These are phyloP conservation scores for Dione juno DNA, from an alignment of 2,888 invertebrate species.

Conservation along the genomic window DNA sequence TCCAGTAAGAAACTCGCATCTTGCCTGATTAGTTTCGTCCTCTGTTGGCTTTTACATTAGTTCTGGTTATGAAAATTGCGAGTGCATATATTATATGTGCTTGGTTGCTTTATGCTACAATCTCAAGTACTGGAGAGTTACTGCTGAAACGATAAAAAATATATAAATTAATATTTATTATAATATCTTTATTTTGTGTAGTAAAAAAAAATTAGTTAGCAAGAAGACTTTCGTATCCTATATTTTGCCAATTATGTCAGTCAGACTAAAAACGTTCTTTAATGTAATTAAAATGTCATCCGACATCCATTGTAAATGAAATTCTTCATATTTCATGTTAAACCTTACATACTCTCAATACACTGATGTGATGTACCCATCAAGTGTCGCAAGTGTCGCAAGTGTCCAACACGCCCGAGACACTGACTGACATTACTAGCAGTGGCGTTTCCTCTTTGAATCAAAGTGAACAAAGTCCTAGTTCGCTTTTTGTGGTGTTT, in stretches of 20 bases:
- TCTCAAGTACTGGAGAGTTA: not conserved
- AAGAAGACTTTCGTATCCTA: no score
- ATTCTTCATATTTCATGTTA: not conserved
- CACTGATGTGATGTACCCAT: not conserved
- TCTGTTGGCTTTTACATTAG: not conserved
- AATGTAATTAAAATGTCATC: no score
- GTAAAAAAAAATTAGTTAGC: no score
- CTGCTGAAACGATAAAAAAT: no score
- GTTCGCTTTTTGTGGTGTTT: not conserved
- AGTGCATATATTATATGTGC: not conserved
- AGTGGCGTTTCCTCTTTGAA: not conserved
- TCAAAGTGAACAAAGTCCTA: not conserved
- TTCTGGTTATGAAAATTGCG: not conserved
- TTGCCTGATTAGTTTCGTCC: slow-evolving; percentile 17
- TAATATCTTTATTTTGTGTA: no score
- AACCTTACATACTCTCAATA: not conserved
- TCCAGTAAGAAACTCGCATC: not conserved
- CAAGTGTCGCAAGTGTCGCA: not conserved
- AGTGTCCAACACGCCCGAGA: not conserved
- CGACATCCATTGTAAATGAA: no score
- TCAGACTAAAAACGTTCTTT: no score
- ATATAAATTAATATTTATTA: no score
- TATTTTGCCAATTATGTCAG: no score
- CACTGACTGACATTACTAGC: not conserved
- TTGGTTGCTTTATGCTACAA: not conserved